Base-by-base conservation (phyloP, 2,797 vertebrate genomes). In the Poecilia wingei region DNA sequence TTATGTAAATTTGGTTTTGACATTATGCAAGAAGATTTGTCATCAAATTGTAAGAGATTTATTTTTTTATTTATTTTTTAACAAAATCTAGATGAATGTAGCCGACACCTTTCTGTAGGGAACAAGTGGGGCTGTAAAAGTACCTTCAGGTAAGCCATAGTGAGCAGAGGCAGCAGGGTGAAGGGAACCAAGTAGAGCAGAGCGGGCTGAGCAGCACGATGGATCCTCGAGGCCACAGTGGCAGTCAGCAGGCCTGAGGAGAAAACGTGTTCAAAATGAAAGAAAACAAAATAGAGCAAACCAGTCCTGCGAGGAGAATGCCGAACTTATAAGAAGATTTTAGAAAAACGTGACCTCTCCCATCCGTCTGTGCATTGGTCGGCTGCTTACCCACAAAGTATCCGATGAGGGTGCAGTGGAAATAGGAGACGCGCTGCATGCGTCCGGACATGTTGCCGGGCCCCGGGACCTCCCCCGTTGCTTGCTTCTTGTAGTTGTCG, bases 131-230 rank as follows among this genome's bases (percentile, higher is more conserved):
- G 33, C 64, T 18, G 6, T 47, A 20, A 0, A 16, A 77, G 82
- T 95, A 99, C 98, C 98, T 99, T 99, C 96, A 99, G 95, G 93
- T 99, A 99, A 95, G 98, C 98, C 98, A 99, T 99, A 18, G 98
- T 99, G 95, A 99, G 98, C 89, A 99, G 97, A 78, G 98, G 98
- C 97, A 99, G 95, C 93, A 99, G 96, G 95, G 98, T 99, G 91
- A 99, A 99, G 12, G 98, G 98, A 91, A 99, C 98, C 96, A 99
- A 95, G 94, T 99, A 99, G 83, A 99, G 98, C 51, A 99, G 96
- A 80, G 98, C 98, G 0, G 98, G 98, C 93, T 99, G 98, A 84
- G 98, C 98, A 20, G 98, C 98, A 72, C 98, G 97, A 94, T 99
- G 98, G 84, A 99, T 99, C 84, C 98, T 97, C 86, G 98, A 99